Evolutionary conservation across 37 sponge, comb jelly and placozoan species (phyloP).

Genomic region (Axinella damicornis): DNA sequence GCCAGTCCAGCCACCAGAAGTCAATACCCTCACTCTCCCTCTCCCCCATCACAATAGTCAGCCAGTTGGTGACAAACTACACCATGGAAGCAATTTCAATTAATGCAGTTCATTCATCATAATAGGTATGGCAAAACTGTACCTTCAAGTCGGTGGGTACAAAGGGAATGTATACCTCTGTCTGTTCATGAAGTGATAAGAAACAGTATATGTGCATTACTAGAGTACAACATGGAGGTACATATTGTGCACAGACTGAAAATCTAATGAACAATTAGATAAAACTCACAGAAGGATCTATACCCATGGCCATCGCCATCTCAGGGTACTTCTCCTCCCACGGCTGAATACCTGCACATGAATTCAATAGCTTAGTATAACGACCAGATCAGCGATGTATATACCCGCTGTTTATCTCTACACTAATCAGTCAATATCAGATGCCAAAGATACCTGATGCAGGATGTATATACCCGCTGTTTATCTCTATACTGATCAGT

Average conservation of each 20-base stretch:
- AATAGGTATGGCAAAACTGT: neutral
- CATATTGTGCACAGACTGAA: too few species aligned
- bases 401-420: too few species aligned
- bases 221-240: too few species aligned
- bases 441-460: too few species aligned
- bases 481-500: too few species aligned
- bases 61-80: constrained; percentile 76
- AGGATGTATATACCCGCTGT: too few species aligned
- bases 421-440: too few species aligned
- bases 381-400: too few species aligned
- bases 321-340: constrained; percentile 80
- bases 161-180: constrained; percentile 66
- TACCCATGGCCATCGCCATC: constrained; percentile 87
- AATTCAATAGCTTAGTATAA: too few species aligned
- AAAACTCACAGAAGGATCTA: constrained; percentile 61
- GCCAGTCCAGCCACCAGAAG: constrained; percentile 92
- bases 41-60: constrained; percentile 57
- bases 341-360: constrained; percentile 59
- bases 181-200: constrained; percentile 31
- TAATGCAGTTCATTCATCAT: neutral
- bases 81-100: neutral
- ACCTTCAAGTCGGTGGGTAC: constrained; percentile 62
- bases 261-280: too few species aligned
- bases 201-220: neutral
- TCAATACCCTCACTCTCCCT: constrained; percentile 75